phyloP scores from a whole-genome alignment of 2,888 invertebrate species.

The Linyphia triangularis region DNA sequence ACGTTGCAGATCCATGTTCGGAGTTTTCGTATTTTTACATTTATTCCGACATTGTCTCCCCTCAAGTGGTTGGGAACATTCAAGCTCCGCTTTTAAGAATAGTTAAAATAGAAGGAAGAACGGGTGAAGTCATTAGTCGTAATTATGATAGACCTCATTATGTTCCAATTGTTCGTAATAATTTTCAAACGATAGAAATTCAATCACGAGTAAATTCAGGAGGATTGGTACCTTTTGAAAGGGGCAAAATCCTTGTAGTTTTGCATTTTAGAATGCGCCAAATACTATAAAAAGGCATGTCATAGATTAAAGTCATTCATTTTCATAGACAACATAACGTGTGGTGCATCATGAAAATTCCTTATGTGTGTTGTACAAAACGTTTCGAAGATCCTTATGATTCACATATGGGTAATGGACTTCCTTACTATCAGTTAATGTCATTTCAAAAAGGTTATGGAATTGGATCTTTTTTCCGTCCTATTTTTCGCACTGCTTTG shows the following conservation, averaged over 20 bases:
- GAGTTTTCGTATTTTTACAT: background rate
- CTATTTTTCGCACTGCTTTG: no score
- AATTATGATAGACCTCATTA: constrained; percentile 31
- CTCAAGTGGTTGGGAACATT: background rate
- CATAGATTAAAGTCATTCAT: no score
- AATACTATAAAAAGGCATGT: no score
- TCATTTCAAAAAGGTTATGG: no score
- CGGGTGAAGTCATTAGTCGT: constrained; percentile 7
- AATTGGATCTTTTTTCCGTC: no score
- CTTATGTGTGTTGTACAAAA: no score
- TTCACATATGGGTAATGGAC: no score
- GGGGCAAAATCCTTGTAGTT: constrained; percentile 6
- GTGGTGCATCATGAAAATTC: no score
- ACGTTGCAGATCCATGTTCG: background rate
- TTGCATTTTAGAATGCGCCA: constrained; percentile 23
- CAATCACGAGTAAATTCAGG: background rate
- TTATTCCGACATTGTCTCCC: background rate
- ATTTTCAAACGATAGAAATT: constrained; percentile 39
- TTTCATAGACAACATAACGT: no score
- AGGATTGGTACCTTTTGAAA: constrained; percentile 36
- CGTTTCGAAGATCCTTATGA: no score
- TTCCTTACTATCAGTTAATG: no score
- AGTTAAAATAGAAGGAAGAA: constrained; percentile 17
- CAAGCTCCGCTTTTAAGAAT: constrained; percentile 21
- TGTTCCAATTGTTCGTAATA: constrained; percentile 15